A percentile compares a stretch with the other conserved stretches of the same genome.
Conservation (phyloP, 35 echinoderm and acorn worm genomes). For the Chiridota heheva region DNA sequence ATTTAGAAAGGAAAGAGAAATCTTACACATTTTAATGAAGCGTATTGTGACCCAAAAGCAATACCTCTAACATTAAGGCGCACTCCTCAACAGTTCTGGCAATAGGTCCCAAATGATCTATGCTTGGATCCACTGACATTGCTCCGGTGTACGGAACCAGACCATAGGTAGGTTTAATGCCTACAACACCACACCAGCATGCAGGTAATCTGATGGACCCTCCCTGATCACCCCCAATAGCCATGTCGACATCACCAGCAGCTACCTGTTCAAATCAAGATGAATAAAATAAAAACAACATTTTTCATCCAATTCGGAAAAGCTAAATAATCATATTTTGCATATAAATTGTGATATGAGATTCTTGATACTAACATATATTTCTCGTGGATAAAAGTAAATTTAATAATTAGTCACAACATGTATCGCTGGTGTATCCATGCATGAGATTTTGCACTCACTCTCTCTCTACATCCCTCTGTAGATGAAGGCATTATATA, state of each 20-base stretch:
- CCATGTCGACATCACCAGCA: slow-evolving; percentile 43
- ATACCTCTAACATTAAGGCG: slow-evolving; percentile 71
- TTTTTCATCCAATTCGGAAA: not conserved
- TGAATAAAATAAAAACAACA: not conserved
- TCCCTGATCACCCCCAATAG: slow-evolving; percentile 52
- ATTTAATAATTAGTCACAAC: no score
- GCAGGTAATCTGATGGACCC: slow-evolving; percentile 39
- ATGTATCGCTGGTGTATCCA: no score
- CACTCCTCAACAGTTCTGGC: slow-evolving; percentile 63
- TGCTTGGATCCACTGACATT: slow-evolving; percentile 53
- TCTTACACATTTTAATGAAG: no score
- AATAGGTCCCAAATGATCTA: slow-evolving; percentile 71
- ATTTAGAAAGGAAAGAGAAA: no score
- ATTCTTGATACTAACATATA: no score
- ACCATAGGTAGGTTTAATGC: slow-evolving; percentile 47
- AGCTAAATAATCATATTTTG: no score
- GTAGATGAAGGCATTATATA: no score
- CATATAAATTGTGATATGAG: no score
- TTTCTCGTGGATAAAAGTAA: no score
- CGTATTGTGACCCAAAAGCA: no score
- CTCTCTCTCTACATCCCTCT: no score
- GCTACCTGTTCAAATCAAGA: slow-evolving; percentile 31
- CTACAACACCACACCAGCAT: slow-evolving; percentile 41
- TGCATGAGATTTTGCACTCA: no score
- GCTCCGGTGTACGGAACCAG: slow-evolving; percentile 51